Percentiles rank a stretch among this genome's conserved stretches.
Conservation (phyloP, 2,888 invertebrate genomes). For the Pogonocherus hispidulus region DNA sequence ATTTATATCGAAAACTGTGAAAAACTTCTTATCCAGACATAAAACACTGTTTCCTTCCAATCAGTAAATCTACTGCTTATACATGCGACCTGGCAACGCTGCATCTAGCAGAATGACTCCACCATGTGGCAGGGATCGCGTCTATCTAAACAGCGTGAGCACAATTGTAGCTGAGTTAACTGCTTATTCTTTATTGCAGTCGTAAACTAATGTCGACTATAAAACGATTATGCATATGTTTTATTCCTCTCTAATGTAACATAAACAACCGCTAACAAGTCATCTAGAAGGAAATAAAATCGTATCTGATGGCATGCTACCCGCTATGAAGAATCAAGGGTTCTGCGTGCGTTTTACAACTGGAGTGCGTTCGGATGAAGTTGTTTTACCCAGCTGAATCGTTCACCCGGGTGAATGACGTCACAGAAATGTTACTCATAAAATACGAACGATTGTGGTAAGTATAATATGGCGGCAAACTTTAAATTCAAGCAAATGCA, state of each 20-base stretch:
- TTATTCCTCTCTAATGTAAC: conserved; percentile 26
- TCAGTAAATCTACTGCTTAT: no score
- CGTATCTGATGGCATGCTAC: background rate
- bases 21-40: no score
- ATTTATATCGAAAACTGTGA: no score
- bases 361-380: no score
- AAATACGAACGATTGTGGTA: no score
- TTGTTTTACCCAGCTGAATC: no score
- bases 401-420: no score
- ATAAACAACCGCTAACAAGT: conserved; percentile 39
- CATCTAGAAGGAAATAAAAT: conserved; percentile 27
- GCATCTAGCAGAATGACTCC: background rate
- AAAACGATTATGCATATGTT: conserved; percentile 52
- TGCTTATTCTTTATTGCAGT: conserved; percentile 55
- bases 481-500: no score
- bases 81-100: background rate
- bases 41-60: no score
- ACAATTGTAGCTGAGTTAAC: conserved; percentile 49
- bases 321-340: background rate
- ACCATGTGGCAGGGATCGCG: conserved; percentile 34
- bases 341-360: background rate
- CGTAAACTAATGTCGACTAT: conserved; percentile 56
- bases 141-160: conserved; percentile 42
- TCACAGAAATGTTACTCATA: no score
- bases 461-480: no score